phyloP scores from a whole-genome alignment of 2,113 vertebrate genomes.

The Acanthisitta chloris region DNA sequence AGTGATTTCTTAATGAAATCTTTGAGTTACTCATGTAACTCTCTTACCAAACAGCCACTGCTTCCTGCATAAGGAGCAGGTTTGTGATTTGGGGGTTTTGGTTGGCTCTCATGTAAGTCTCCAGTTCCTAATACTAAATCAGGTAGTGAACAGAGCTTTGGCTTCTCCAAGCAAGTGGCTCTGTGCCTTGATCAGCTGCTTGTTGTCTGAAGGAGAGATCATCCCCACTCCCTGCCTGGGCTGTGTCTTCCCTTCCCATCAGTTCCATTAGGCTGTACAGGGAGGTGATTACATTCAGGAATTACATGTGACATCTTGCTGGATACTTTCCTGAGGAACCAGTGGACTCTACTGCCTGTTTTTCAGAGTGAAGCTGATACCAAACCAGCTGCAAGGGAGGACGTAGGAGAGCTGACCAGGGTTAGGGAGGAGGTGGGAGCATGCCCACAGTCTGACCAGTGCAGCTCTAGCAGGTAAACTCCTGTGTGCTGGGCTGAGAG shows the following conservation, averaged over 20 bases:
- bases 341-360: background rate
- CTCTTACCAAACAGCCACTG: background rate
- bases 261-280: background rate
- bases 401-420: background rate
- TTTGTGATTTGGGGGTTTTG: background rate
- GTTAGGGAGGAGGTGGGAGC: background rate
- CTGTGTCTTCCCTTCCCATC: background rate
- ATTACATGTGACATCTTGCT: background rate
- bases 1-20: background rate
- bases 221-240: background rate
- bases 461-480: background rate
- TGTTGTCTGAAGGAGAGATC: background rate
- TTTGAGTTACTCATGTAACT: background rate
- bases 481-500: background rate
- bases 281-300: background rate
- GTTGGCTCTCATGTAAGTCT: background rate
- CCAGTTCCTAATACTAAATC: background rate
- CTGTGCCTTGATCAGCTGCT: background rate
- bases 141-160: background rate
- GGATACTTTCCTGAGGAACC: background rate
- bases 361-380: background rate
- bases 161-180: background rate
- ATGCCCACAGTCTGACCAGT: background rate
- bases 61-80: background rate
- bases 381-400: background rate